These are phyloP conservation scores for Metridium senile DNA, from an alignment of 92 coral and sea anemone species.

Conservation along the genomic window DNA sequence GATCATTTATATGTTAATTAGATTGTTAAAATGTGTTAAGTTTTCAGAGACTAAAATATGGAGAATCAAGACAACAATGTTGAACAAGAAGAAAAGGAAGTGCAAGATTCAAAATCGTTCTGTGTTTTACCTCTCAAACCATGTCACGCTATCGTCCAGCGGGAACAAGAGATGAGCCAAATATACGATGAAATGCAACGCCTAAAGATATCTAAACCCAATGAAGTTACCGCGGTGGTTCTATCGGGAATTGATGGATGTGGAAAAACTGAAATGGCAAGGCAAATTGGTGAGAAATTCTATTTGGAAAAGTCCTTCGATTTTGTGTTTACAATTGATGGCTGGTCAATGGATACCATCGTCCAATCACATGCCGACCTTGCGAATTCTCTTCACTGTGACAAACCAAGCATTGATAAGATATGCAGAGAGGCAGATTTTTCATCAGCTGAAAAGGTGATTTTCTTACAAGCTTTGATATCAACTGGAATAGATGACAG, in stretches of 20 bases:
- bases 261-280: slow-evolving; percentile 9
- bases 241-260: slow-evolving; percentile 13
- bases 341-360: neutral
- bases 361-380: neutral
- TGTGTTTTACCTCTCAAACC: slow-evolving; percentile 23
- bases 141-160: neutral
- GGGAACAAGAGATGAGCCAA: neutral
- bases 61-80: neutral
- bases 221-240: slow-evolving; percentile 1
- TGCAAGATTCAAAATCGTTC: slow-evolving; percentile 3
- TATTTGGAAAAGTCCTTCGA: neutral
- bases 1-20: too few relatives aligned
- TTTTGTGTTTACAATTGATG: slow-evolving; percentile 12
- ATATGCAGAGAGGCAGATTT: too few relatives aligned
- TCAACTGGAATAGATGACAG: neutral
- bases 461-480: neutral
- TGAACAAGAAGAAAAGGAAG: neutral
- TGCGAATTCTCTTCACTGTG: neutral
- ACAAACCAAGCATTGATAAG: neutral
- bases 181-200: slow-evolving; percentile 3
- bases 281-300: slow-evolving; percentile 9
- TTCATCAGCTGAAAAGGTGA: neutral
- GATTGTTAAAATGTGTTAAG: too few relatives aligned
- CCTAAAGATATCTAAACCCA: neutral
- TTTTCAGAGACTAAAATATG: too few relatives aligned